Conservation (phyloP, 2,113 vertebrate genomes). For the Eretmochelys imbricata region DNA sequence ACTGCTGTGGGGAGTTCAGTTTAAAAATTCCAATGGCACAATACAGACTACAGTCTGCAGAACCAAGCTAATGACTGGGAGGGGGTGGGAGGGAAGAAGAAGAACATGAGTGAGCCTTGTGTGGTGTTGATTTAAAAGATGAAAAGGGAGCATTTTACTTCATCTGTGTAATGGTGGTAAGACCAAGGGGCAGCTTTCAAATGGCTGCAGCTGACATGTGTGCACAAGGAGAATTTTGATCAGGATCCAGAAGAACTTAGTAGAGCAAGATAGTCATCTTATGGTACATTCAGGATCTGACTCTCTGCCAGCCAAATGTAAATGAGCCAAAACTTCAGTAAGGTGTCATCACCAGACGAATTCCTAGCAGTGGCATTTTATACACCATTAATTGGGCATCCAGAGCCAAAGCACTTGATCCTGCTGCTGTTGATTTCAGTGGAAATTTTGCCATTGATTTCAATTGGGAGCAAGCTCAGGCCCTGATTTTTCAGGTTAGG, state of each 20-base stretch:
- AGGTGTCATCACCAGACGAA: neutral
- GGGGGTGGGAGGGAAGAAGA: neutral
- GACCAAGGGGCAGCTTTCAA: neutral
- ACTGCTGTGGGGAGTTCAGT: neutral
- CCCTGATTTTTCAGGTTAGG: neutral
- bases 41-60: neutral
- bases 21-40: neutral
- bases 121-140: neutral
- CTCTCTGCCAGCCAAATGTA: neutral
- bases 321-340: neutral
- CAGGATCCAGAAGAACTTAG: neutral
- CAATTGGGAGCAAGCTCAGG: neutral
- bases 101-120: neutral
- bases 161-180: neutral
- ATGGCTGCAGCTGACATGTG: neutral
- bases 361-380: neutral
- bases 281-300: neutral
- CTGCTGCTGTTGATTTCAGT: neutral
- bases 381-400: neutral
- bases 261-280: neutral
- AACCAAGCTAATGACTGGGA: neutral
- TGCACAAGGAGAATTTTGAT: neutral
- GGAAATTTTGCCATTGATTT: neutral
- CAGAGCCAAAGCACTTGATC: neutral
- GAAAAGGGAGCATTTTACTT: neutral